phyloP scores from a whole-genome alignment of 2,113 vertebrate genomes.

The Nothocercus julius region DNA sequence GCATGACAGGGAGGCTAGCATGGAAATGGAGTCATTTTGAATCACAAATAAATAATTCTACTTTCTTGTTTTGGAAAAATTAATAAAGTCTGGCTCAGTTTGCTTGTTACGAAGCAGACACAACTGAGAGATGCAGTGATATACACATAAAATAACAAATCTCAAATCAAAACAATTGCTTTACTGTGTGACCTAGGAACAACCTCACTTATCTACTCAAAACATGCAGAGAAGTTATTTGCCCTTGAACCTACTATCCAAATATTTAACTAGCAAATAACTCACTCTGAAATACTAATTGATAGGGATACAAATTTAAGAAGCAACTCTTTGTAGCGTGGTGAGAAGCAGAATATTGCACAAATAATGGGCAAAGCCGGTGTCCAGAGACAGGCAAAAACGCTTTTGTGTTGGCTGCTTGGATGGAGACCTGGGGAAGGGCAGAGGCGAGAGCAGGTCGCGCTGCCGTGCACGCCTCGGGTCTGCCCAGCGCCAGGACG shows the following conservation, averaged over 20 bases:
- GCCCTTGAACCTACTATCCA: neutral
- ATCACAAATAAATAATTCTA: neutral
- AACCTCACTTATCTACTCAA: neutral
- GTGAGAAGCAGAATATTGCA: neutral
- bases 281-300: neutral
- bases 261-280: neutral
- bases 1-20: neutral
- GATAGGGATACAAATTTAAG: neutral
- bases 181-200: neutral
- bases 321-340: neutral
- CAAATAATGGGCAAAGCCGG: neutral
- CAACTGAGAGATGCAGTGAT: neutral
- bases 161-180: neutral
- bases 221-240: neutral
- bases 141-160: neutral
- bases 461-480: neutral
- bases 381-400: neutral
- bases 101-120: neutral
- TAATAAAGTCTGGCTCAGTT: neutral
- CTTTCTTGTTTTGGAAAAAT: neutral
- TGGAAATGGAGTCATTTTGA: neutral
- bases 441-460: accelerated
- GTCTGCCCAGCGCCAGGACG: neutral
- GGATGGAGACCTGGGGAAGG: neutral
- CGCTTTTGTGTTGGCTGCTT: accelerated